Conservation (phyloP, 2,113 vertebrate species). For the Clarias macrocephalus region DNA sequence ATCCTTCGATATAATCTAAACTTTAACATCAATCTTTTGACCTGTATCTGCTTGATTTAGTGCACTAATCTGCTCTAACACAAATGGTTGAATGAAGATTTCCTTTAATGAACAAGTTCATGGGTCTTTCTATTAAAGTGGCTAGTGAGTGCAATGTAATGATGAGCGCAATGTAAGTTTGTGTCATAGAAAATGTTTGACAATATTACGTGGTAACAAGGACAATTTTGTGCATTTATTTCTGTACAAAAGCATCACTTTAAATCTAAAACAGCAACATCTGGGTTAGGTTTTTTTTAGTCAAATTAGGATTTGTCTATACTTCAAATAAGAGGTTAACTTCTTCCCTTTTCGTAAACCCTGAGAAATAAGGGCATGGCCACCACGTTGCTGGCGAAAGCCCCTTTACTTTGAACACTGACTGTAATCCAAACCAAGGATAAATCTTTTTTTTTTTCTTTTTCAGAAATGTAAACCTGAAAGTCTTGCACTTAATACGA, state of each 20-base stretch:
- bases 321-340: neutral
- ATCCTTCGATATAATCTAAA: neutral
- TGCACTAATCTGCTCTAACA: neutral
- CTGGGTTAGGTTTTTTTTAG: neutral
- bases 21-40: neutral
- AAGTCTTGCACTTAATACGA: neutral
- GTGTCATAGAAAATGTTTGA: neutral
- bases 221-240: neutral
- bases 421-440: neutral
- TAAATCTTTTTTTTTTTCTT: neutral
- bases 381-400: neutral
- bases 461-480: constrained; percentile 13
- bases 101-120: neutral
- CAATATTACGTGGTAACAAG: neutral
- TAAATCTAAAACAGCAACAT: neutral
- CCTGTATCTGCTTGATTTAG: neutral
- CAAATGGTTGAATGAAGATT: neutral
- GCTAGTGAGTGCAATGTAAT: neutral
- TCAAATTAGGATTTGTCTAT: neutral
- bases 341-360: neutral
- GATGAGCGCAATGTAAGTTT: neutral
- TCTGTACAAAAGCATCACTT: neutral
- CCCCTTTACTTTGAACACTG: neutral
- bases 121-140: neutral
- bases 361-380: neutral